Conservation (phyloP, 2,113 vertebrate species). For the Neogale vison region DNA sequence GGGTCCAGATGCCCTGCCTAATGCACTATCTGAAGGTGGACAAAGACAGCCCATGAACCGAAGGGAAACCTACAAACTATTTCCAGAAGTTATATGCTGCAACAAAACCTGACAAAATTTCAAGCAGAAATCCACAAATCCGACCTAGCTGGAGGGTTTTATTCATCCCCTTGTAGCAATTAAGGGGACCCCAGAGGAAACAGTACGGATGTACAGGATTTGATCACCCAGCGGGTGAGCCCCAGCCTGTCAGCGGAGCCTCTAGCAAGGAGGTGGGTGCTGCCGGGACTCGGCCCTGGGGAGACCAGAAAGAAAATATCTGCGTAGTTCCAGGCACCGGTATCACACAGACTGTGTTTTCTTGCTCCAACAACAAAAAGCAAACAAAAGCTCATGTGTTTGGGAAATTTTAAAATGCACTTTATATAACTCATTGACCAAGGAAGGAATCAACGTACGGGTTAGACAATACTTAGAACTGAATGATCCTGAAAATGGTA, state of each 20-base stretch:
- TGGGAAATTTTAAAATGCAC: too few relatives aligned
- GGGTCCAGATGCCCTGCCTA: neutral
- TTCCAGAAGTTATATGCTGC: neutral
- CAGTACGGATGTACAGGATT: accelerated
- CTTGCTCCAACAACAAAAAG: too few relatives aligned
- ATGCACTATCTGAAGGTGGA: neutral
- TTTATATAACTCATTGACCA: neutral
- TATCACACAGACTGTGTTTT: accelerated
- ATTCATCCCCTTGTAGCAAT: accelerated
- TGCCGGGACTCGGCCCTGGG: accelerated
- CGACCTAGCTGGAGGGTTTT: accelerated
- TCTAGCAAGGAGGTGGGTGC: too few relatives aligned
- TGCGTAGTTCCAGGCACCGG: accelerated
- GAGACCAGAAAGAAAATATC: neutral
- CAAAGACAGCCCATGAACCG: neutral
- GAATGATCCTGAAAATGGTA: neutral
- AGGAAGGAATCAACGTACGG: neutral
- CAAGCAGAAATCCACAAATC: neutral
- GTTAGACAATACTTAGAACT: neutral
- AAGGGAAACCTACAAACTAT: neutral
- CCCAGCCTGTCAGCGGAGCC: neutral
- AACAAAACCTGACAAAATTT: neutral
- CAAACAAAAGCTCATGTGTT: neutral
- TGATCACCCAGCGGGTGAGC: accelerated
- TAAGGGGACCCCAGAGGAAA: neutral